Conservation (phyloP, 2,113 vertebrate species). For the Rhegmatorhina hoffmannsi region DNA sequence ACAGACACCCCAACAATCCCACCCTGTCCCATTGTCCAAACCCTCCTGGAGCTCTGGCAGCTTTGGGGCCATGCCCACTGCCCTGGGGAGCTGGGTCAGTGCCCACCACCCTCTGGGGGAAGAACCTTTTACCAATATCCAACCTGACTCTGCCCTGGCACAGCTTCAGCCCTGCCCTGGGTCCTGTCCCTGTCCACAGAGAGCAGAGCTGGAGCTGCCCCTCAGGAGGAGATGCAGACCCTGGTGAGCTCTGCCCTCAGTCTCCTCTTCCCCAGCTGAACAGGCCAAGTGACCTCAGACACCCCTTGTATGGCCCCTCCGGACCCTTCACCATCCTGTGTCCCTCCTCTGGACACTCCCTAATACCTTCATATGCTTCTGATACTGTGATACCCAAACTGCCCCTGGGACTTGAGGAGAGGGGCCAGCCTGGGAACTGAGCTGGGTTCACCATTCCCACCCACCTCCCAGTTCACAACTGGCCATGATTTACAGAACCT, state of each 20-base stretch:
- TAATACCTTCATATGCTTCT: background rate
- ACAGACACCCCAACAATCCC: background rate
- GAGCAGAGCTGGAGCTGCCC: background rate
- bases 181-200: background rate
- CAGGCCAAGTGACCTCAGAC: background rate
- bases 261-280: background rate
- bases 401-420: background rate
- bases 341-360: background rate
- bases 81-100: background rate
- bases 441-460: background rate
- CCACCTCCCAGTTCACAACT: background rate
- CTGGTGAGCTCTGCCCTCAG: background rate
- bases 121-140: accelerated
- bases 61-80: background rate
- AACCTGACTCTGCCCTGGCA: accelerated
- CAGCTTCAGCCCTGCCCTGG: background rate
- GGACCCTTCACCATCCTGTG: background rate
- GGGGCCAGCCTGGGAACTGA: background rate
- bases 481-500: background rate
- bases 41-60: background rate
- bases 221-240: background rate
- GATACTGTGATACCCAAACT: background rate
- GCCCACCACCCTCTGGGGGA: background rate
- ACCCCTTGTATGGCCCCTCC: background rate
- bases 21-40: background rate